Conservation (phyloP, 2,888 invertebrate species). For the Eudasyphora cyanicolor region DNA sequence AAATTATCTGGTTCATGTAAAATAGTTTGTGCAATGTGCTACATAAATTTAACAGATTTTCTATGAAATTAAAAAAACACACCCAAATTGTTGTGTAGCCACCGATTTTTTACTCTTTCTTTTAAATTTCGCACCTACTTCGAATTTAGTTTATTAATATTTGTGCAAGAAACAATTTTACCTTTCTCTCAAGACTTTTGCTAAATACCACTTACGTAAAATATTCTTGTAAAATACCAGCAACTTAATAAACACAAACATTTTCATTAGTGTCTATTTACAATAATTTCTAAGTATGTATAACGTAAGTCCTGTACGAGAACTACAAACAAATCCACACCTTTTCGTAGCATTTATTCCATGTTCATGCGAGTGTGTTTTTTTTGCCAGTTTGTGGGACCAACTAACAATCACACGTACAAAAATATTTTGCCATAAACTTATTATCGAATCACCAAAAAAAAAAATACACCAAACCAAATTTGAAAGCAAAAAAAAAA, state of each 20-base stretch:
- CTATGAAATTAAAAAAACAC: too few relatives aligned
- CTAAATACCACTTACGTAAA: slow-evolving; percentile 50
- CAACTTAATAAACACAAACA: slow-evolving; percentile 64
- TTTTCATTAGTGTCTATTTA: slow-evolving; percentile 57
- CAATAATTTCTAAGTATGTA: slow-evolving; percentile 51
- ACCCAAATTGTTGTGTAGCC: too few relatives aligned
- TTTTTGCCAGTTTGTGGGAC: neutral
- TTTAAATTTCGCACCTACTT: too few relatives aligned
- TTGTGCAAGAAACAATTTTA: too few relatives aligned
- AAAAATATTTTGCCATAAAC: slow-evolving; percentile 54
- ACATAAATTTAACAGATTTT: too few relatives aligned
- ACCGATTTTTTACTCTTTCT: slow-evolving; percentile 26
- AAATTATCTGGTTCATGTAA: too few relatives aligned
- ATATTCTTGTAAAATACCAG: slow-evolving; percentile 56
- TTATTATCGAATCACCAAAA: slow-evolving; percentile 62
- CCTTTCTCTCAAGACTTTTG: slow-evolving; percentile 44
- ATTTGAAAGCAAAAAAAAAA: slow-evolving; percentile 27
- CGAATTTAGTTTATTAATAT: too few relatives aligned
- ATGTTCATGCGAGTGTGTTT: neutral
- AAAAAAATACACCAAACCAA: slow-evolving; percentile 37
- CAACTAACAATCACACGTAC: slow-evolving; percentile 43
- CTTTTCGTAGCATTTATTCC: neutral
- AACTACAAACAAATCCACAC: too few relatives aligned
- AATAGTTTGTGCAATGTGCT: too few relatives aligned
- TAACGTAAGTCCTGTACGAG: slow-evolving; percentile 38